phyloP scores from a whole-genome alignment of 1,140 invertebrate genomes.

The Gonioctena quinquepunctata region DNA sequence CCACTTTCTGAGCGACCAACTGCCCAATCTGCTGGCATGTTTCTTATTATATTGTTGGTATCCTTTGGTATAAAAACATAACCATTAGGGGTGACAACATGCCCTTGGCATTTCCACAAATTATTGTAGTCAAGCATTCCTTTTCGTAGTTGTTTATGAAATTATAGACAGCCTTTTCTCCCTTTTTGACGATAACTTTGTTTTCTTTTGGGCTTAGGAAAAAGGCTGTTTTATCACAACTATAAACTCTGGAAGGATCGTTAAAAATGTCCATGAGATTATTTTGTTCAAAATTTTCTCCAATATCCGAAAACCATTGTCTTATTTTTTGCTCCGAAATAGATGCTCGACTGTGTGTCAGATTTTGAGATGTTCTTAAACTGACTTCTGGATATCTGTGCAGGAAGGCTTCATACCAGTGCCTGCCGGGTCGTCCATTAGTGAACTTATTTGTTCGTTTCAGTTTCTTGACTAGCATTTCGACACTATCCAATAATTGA shows the following conservation, averaged over 20 bases:
- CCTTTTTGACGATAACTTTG: background rate
- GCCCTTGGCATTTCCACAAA: background rate
- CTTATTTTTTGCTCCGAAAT: background rate
- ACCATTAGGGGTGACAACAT: background rate
- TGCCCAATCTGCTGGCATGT: background rate
- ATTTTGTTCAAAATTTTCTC: background rate
- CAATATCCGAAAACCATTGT: background rate
- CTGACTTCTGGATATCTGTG: background rate
- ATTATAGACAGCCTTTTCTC: background rate
- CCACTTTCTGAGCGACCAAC: background rate
- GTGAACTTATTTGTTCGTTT: background rate
- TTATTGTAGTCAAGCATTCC: background rate
- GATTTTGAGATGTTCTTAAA: background rate
- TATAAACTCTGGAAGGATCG: background rate
- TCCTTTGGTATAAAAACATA: background rate
- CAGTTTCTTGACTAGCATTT: background rate
- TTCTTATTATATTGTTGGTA: background rate
- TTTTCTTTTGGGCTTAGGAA: background rate
- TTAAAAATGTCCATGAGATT: background rate
- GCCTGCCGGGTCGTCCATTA: background rate
- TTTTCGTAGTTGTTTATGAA: background rate
- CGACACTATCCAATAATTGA: background rate
- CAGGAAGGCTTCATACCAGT: slow-evolving; percentile 2
- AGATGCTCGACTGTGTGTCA: background rate
- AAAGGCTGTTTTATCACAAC: background rate